A percentile compares a stretch with the other conserved stretches of the same genome.
These are phyloP conservation scores for Eubasilissa regina DNA, from an alignment of 1,140 invertebrate species.

Conservation along the genomic window DNA sequence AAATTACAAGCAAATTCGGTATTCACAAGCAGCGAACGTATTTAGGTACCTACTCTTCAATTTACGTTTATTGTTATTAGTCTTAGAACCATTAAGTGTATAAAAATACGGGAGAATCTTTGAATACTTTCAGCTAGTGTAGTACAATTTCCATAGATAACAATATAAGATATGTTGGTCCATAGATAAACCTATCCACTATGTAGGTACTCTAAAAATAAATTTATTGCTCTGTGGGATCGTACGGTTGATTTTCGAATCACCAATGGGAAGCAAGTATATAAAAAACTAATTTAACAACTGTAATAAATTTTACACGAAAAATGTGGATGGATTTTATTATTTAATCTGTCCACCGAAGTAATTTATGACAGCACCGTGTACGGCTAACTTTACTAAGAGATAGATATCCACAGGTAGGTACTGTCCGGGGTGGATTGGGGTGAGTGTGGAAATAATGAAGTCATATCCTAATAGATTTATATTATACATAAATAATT, in stretches of 20 bases:
- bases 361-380: slow-evolving; percentile 28
- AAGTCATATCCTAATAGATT: background rate
- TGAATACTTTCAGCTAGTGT: too few species aligned
- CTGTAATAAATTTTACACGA: slow-evolving; percentile 45
- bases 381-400: background rate
- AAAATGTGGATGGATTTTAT: slow-evolving; percentile 45
- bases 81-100: too few species aligned
- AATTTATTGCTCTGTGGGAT: slow-evolving; percentile 39
- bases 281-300: slow-evolving; percentile 47
- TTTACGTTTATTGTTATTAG: too few species aligned
- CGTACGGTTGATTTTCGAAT: slow-evolving; percentile 40
- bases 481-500: too few species aligned
- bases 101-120: too few species aligned
- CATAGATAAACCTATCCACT: background rate
- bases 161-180: too few species aligned
- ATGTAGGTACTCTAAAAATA: slow-evolving; percentile 5
- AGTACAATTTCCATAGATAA: too few species aligned
- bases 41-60: too few species aligned
- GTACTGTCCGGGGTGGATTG: too few species aligned
- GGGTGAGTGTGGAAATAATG: background rate
- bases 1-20: too few species aligned
- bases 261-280: slow-evolving; percentile 37
- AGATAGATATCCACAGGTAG: background rate
- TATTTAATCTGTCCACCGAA: slow-evolving; percentile 41
- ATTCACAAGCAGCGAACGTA: too few species aligned